Base-by-base conservation (phyloP, 2,113 vertebrate species). In the Oreocharis arfaki region DNA sequence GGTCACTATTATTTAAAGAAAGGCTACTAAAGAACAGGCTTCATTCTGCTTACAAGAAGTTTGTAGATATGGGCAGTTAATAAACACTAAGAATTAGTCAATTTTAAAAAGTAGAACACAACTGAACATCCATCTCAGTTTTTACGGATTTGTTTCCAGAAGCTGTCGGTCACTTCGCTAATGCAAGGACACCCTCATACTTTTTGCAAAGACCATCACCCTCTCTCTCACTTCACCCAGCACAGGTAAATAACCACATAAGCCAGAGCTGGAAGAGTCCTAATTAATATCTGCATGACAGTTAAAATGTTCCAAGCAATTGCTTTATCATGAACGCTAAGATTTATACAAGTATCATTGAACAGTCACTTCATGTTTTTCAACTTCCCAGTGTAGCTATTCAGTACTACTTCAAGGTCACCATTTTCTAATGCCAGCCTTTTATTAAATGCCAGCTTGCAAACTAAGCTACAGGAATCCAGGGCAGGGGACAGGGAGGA, bases 401-500 rank as follows among this genome's bases (percentile, higher is more conserved):
- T 52, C 9, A 11, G 15, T 8, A 26, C 50, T 81, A 46, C 47
- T 78, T 82, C 65, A 71, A 82, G 30, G 57, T 79, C 47, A 75
- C 13, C 2, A 32, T 24, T 81, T 91, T 32, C 64, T 65, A 84
- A 53, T 16, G 26, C 11, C n/a, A 84, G 16, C 5, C 26, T 78
- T 70, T 49, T 55, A 57, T 26, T 49, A 65, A n/a, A 78, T 6
- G 50, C 47, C 35, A 47, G 42, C 49, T 33, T 55, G 21, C 16
- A 79, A 92, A 65, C 12, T 49, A 84, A 93, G 47, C 47, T 56
- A 71, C 70, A 71, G 42, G 56, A 85, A 92, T 42, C 30, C 16
- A 1, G 20, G 9, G 23, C 5, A 73, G 10, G 5, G 23, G 13
- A 28, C 0, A 1, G 17, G 10, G 7, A 85, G 16, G 9, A 5